Percentiles rank a stretch among this genome's conserved stretches.
phyloP scores from a whole-genome alignment of 2,888 invertebrate species.

The Drosophila phalerata region DNA sequence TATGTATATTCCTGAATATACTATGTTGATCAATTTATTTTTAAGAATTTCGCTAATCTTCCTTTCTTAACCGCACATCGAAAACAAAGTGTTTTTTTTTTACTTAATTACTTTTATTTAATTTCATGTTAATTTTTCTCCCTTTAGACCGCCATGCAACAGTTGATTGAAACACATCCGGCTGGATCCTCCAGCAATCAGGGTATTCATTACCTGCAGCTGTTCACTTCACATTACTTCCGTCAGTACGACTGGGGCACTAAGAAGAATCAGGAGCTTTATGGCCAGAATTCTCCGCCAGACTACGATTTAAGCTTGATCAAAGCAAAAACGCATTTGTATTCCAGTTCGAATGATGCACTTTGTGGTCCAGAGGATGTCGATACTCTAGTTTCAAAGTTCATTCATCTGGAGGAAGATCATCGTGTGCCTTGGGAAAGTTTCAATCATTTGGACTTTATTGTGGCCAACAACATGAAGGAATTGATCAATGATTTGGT shows the following conservation, averaged over 20 bases:
- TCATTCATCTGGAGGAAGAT: conserved; percentile 68
- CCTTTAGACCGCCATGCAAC: conserved; percentile 65
- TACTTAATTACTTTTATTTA: not conserved
- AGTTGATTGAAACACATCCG: conserved; percentile 79
- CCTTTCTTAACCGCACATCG: too few relatives aligned
- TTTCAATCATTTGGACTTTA: conserved; percentile 83
- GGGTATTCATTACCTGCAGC: conserved; percentile 79
- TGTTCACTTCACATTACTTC: conserved; percentile 67
- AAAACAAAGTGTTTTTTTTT: too few relatives aligned
- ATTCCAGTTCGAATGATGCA: conserved; percentile 79
- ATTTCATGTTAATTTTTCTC: not conserved
- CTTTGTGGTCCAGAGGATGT: conserved; percentile 79
- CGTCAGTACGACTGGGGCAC: conserved; percentile 81
- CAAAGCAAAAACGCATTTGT: conserved; percentile 73
- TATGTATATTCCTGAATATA: too few relatives aligned
- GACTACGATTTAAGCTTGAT: conserved; percentile 78
- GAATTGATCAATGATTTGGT: conserved; percentile 76
- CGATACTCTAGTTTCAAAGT: conserved; percentile 62
- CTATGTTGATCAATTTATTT: too few relatives aligned
- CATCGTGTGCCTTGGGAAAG: conserved; percentile 74
- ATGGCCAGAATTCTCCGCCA: conserved; percentile 74
- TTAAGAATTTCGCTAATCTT: too few relatives aligned
- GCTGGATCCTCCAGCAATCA: conserved; percentile 82
- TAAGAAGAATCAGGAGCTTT: conserved; percentile 66
- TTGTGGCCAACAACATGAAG: conserved; percentile 77